Evolutionary conservation across 2,888 invertebrate genomes (phyloP).

Genomic region (Leucophenga maculata): DNA sequence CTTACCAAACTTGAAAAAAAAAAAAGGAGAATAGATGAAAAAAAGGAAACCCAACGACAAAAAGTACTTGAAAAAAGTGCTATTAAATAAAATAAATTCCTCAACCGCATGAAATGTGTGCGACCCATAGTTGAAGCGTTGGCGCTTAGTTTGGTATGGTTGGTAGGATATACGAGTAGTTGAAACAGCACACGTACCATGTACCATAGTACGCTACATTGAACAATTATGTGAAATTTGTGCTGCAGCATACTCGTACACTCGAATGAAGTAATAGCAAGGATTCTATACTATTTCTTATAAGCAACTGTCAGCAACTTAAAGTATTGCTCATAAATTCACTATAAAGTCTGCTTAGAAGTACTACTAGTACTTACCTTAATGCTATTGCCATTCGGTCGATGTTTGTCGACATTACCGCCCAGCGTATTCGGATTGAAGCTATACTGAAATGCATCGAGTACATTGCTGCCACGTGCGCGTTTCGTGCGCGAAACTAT

Average conservation of each 20-base stretch:
- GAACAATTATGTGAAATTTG: conserved; percentile 61
- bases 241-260: not conserved
- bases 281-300: not conserved
- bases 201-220: conserved; percentile 64
- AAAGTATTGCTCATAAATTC: not conserved
- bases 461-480: conserved; percentile 71
- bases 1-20: conserved; percentile 3
- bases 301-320: not conserved
- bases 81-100: conserved; percentile 53
- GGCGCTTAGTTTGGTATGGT: not conserved
- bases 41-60: conserved; percentile 16
- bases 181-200: conserved; percentile 37
- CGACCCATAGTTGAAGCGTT: conserved; percentile 37
- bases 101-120: conserved; percentile 24
- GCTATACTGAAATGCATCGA: conserved; percentile 72
- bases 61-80: conserved; percentile 59
- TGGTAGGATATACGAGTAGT: too few species aligned
- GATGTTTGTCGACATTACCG: conserved; percentile 72
- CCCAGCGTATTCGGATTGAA: conserved; percentile 72
- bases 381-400: conserved; percentile 72
- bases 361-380: conserved; percentile 68
- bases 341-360: not conserved
- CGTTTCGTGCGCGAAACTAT: conserved; percentile 79
- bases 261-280: conserved; percentile 4
- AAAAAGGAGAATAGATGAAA: not conserved